These are phyloP conservation scores for Leucoraja ocellata DNA, from an alignment of 2,797 vertebrate species.

Conservation along the genomic window DNA sequence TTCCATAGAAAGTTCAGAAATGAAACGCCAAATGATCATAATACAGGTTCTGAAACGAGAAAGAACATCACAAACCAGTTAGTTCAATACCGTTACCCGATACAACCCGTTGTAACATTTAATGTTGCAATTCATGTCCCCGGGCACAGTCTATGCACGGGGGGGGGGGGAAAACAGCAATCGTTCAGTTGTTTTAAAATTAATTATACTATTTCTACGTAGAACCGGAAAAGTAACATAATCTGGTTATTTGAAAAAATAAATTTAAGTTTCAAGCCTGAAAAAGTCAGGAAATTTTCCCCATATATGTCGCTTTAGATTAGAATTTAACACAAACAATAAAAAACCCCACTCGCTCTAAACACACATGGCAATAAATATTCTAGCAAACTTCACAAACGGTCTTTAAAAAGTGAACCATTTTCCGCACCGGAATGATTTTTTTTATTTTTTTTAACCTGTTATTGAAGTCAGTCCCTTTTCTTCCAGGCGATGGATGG, in stretches of 20 bases:
- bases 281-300: too few species aligned
- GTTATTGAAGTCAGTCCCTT: not conserved
- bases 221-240: too few species aligned
- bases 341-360: not conserved
- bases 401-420: not conserved
- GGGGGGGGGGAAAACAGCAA: too few species aligned
- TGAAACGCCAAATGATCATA: slow-evolving; percentile 65
- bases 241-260: too few species aligned
- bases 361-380: not conserved
- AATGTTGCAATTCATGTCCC: not conserved
- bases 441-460: not conserved
- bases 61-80: not conserved
- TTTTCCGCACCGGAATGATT: too few species aligned
- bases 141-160: too few species aligned
- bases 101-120: not conserved
- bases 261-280: too few species aligned
- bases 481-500: not conserved
- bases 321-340: too few species aligned
- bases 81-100: not conserved
- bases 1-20: slow-evolving; percentile 74
- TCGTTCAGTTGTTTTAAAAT: too few species aligned
- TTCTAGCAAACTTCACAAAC: not conserved
- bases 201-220: too few species aligned
- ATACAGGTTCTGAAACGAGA: slow-evolving; percentile 48
- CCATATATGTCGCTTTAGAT: too few species aligned